Base-by-base conservation (phyloP, 2,888 invertebrate species). In the Papilio protenor region DNA sequence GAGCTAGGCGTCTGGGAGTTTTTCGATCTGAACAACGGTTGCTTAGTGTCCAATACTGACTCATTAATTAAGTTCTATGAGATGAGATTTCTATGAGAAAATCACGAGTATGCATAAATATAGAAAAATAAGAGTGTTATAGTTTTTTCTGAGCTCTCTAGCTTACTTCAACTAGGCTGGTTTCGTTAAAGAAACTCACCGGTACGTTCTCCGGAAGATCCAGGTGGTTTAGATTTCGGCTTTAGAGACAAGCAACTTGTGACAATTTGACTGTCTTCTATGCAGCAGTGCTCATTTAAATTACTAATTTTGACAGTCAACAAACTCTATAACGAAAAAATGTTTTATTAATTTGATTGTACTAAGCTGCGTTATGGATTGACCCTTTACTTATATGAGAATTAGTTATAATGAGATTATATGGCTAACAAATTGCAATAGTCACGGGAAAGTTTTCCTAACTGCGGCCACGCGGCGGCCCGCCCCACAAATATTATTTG, bases 401-500 rank as follows among this genome's bases (percentile, higher is more conserved):
- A 21, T n/a, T n/a, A 40, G 18, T n/a, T 76, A 59, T 59, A 59
- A 76, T 61, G n/a, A 21, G 49, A 49, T 73, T 55, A 59, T 57
- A 59, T 33, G 47, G 73, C 59, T 27, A 33, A 18, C 71, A 71
- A 89, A 89, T 89, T 83, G 83, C 84, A 85, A 81, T 81, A 83
- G 90, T 92, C 93, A 94, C 93, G 94, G 94, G 92, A 93, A 92
- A 87, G 82, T 77, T 83, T 70, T 66, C 71, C 84, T 92, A 94
- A 94, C 91, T 83, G 88, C 83, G 81, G 85, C 73, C 94, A 92
- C 94, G 92, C 90, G 93, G 71, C 86, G 77, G 81, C 87, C 89
- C 94, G 94, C 94, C 94, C 92, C 86, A 81, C 82, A 85, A 87
- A 92, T 94, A 91, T 78, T 87, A 89, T 88, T 86, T 83, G 82